Evolutionary conservation across 2,797 vertebrate genomes (phyloP), one percentile per base, ranked within the genome.

Genomic region (Psittacula derbiana): DNA sequence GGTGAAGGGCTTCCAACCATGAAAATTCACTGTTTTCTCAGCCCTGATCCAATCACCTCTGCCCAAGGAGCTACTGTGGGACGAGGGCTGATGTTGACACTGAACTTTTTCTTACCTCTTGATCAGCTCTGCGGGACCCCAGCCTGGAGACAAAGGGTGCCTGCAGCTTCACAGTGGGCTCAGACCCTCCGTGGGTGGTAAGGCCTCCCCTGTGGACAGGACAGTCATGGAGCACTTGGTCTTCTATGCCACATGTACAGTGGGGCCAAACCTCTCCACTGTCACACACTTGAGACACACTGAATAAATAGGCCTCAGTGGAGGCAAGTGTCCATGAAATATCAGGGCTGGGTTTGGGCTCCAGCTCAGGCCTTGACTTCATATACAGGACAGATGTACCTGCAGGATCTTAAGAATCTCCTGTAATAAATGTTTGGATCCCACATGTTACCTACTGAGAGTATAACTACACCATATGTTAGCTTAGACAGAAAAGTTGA

Each of bases 311-410:
- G 21, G n/a, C 27, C 25, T 21, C 24, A 16, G 53, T 12, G 5
- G 31, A 47, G 41, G 23, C 1, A 1, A 57, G 28, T 1, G 7
- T 10, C 31, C 43, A 6, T 1, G 2, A 21, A 40, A 1, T 1
- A 6, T 8, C 3, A 2, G 33, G 24, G 4, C 21, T 44, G 58
- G 6, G 11, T 12, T 4, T 16, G 31, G n/a, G 60, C 61, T 67
- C 25, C 23, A 49, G 52, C 47, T 75, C 60, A 44, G 64, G 28
- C n/a, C 46, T 30, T 46, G 12, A 24, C 23, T 16, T 20, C n/a
- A 5, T 3, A 5, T 1, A 46, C 1, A 5, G 15, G 12, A 33
- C 0, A 16, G 15, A 6, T 25, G 9, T 25, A 40, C 8, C 65
- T n/a, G 38, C 49, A 88, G 58, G 10, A 25, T 36, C 49, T 55